Evolutionary conservation across 2,888 invertebrate species (phyloP), one percentile per base, ranked within the genome.

Genomic region (Patella caerulea): DNA sequence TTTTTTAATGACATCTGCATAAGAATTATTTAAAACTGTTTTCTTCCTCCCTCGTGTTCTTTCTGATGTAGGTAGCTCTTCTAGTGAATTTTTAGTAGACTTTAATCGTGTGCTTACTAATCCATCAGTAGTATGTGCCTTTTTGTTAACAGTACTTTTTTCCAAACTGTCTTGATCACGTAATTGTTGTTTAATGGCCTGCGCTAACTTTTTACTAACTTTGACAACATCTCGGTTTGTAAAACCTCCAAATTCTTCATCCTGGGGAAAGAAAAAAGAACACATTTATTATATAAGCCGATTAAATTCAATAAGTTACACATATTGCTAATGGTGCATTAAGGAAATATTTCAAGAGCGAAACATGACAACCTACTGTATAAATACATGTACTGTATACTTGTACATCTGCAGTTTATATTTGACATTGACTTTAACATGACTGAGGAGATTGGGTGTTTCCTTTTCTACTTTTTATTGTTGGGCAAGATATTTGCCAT

Each of bases 161-260:
- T 77, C 53, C 80, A 73, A 45, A 78, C 75, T 56, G 80, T 78
- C 15, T 81, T 24, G 59, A 78, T 74, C 17, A 76, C 79, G 52
- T 79, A 75, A 15, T 85, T 76, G 69, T 82, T 83, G 29, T 82
- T 82, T 80, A 84, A 85, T 72, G 24, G 52, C 29, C 19, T 54
- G 45, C 54, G 54, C 52, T 53, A 78, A 19, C 34, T 74, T 78
- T 15, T 53, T 65, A 29, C 78, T 79, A 34, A 86, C 85, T 53
- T 75, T 74, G 45, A 78, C 75, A 17, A 89, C 82, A 71, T 90
- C 89, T 72, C 78, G 73, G 29, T 72, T 72, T 17, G 86, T 82
- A 80, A 90, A 90, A 7, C 90, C 90, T 72, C 85, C 84, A 86
- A 90, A 90, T 52, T 89, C 89, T 78, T 90, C 88, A 15, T 88